Evolutionary conservation across 1,140 invertebrate species (phyloP).

Genomic region (Cephus cinctus): DNA sequence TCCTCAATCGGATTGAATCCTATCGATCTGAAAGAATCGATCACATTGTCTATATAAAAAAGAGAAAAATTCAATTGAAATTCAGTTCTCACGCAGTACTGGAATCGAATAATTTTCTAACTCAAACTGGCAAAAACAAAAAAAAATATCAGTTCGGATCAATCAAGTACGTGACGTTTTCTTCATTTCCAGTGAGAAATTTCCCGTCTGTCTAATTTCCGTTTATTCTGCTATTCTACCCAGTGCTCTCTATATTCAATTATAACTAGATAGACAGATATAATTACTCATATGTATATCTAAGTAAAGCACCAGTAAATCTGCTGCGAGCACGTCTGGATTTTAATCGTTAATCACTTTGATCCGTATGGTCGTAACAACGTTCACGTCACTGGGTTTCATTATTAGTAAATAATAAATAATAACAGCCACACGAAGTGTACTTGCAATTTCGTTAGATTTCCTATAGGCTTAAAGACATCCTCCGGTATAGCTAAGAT

Average conservation of each 20-base stretch:
- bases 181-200: too few species aligned
- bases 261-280: too few species aligned
- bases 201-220: too few species aligned
- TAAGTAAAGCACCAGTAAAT: conserved; percentile 25
- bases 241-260: too few species aligned
- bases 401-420: too few species aligned
- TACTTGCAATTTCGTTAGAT: conserved; percentile 47
- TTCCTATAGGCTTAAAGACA: conserved; percentile 33
- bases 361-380: too few species aligned
- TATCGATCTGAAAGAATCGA: conserved; percentile 30
- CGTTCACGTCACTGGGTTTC: too few species aligned
- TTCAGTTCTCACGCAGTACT: background rate
- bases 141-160: background rate
- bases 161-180: too few species aligned
- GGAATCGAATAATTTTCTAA: background rate
- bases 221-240: too few species aligned
- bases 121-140: background rate
- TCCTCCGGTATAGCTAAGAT: conserved; percentile 29
- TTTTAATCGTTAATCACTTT: too few species aligned
- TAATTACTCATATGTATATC: too few species aligned
- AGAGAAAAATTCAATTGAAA: background rate
- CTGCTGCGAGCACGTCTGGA: conserved; percentile 27
- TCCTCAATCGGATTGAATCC: conserved; percentile 39
- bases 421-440: conserved; percentile 8
- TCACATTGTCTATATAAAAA: background rate